phyloP scores from a whole-genome alignment of 1,140 invertebrate genomes.

The Schmidtea mediterranea region DNA sequence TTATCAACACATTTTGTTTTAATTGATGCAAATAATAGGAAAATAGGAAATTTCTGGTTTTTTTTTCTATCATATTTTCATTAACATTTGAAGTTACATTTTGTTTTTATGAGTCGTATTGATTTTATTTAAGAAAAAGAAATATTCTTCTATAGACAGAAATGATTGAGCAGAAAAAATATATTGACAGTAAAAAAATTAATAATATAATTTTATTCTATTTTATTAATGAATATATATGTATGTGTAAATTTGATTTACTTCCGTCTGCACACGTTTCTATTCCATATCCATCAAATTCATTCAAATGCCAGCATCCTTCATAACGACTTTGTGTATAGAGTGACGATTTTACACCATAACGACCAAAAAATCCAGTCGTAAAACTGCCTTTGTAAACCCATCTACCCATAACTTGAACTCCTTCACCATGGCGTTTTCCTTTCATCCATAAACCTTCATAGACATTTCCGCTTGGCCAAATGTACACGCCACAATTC shows the following conservation, averaged over 20 bases:
- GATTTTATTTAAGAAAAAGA: too few relatives aligned
- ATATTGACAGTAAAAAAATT: too few relatives aligned
- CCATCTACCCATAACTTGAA: slow-evolving; percentile 81
- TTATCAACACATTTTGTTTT: too few relatives aligned
- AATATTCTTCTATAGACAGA: too few relatives aligned
- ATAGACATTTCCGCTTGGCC: slow-evolving; percentile 77
- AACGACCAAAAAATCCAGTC: slow-evolving; percentile 87
- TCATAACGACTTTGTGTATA: slow-evolving; percentile 88
- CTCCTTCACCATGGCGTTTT: slow-evolving; percentile 80
- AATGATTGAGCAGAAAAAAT: too few relatives aligned
- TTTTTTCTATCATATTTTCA: too few relatives aligned
- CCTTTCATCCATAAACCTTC: slow-evolving; percentile 98
- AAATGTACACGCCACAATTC: slow-evolving; percentile 90
- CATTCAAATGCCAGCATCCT: slow-evolving; percentile 89
- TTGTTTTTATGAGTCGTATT: too few relatives aligned
- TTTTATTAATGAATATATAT: neutral
- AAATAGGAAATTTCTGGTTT: too few relatives aligned
- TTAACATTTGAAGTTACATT: too few relatives aligned
- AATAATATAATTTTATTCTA: too few relatives aligned
- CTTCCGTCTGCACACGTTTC: slow-evolving; percentile 30
- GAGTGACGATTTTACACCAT: slow-evolving; percentile 74
- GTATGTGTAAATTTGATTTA: neutral
- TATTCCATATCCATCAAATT: slow-evolving; percentile 94
- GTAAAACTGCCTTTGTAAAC: slow-evolving; percentile 95
- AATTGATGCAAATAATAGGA: too few relatives aligned